Evolutionary conservation across 1,140 invertebrate genomes (phyloP).

Genomic region (Polypedilum vanderplanki): DNA sequence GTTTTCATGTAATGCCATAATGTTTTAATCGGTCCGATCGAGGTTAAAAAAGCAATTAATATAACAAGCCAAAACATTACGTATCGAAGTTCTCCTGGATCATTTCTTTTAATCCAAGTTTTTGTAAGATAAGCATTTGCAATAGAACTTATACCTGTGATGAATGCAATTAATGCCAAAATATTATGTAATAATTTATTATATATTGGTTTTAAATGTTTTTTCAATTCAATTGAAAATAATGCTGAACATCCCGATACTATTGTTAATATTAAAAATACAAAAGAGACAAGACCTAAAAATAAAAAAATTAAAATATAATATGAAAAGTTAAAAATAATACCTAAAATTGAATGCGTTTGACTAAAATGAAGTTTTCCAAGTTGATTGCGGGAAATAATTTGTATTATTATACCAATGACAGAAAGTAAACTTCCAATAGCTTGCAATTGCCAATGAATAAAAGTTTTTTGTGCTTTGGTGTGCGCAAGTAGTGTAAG

Average conservation of each 20-base stretch:
- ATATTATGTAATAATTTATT: constrained; percentile 41
- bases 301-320: constrained; percentile 8
- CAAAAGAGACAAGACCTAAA: constrained; percentile 37
- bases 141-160: constrained; percentile 38
- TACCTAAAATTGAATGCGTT: constrained; percentile 39
- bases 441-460: constrained; percentile 30
- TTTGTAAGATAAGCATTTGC: constrained; percentile 40
- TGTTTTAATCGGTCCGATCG: not conserved
- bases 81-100: not conserved
- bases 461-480: not conserved
- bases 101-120: not conserved
- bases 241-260: constrained; percentile 37
- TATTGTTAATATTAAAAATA: constrained; percentile 38
- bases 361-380: constrained; percentile 36
- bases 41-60: not conserved
- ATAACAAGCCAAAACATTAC: not conserved
- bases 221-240: constrained; percentile 38
- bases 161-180: constrained; percentile 38
- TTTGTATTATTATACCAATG: constrained; percentile 36
- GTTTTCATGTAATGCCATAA: not conserved
- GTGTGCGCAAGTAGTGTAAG: constrained; percentile 2
- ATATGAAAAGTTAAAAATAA: constrained; percentile 30
- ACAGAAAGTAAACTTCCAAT: constrained; percentile 1
- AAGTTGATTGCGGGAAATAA: constrained; percentile 34
- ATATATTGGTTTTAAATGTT: constrained; percentile 36